A percentile compares a stretch with the other conserved stretches of the same genome.
phyloP scores from a whole-genome alignment of 2,113 vertebrate species.

The Vulpes lagopus region DNA sequence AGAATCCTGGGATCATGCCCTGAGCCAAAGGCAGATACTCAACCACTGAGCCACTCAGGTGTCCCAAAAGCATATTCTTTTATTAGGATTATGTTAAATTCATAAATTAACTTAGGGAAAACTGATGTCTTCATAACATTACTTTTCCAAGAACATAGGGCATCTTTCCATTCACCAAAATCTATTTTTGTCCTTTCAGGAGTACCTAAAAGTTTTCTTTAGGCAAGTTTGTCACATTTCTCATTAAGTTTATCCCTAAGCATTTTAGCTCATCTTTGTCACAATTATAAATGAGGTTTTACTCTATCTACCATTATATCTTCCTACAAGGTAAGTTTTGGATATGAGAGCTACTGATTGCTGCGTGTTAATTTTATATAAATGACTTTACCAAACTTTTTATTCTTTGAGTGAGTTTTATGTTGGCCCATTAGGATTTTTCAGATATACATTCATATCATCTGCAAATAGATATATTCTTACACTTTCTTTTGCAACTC shows the following conservation, averaged over 20 bases:
- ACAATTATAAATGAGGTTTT: not conserved
- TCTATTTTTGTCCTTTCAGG: not conserved
- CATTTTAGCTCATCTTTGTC: not conserved
- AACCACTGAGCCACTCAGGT: too few relatives aligned
- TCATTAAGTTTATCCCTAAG: not conserved
- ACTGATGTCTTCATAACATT: not conserved
- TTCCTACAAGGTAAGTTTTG: not conserved
- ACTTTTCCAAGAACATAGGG: not conserved
- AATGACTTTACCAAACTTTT: not conserved
- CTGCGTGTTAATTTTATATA: not conserved
- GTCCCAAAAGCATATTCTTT: not conserved
- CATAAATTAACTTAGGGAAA: not conserved
- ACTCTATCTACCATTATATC: not conserved
- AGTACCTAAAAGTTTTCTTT: not conserved
- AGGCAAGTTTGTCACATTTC: not conserved
- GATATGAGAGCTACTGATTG: not conserved
- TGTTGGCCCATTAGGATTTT: not conserved
- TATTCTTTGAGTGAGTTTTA: not conserved
- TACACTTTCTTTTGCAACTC: not conserved
- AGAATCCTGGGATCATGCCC: too few relatives aligned
- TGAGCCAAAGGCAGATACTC: too few relatives aligned
- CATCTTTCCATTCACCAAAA: not conserved
- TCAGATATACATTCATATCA: not conserved
- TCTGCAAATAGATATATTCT: not conserved
- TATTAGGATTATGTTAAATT: not conserved